These are phyloP conservation scores for Allobates femoralis DNA, from an alignment of 2,797 vertebrate species.

Conservation along the genomic window DNA sequence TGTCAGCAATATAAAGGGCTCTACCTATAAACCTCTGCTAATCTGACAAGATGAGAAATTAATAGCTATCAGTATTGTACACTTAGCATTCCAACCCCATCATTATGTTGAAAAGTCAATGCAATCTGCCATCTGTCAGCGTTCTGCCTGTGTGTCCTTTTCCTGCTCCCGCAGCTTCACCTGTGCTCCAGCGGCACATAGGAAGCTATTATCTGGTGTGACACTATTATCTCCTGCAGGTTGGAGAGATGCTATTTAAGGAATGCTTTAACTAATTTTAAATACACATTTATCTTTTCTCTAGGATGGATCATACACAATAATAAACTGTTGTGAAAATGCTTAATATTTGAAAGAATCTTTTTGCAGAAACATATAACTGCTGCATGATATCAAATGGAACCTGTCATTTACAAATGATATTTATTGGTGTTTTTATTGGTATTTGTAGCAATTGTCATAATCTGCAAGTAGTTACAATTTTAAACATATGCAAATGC, in stretches of 20 bases:
- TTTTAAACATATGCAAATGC: too few species aligned
- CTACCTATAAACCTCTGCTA: conserved; percentile 65
- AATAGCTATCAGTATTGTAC: conserved; percentile 63
- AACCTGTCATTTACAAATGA: too few species aligned
- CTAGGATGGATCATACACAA: conserved; percentile 4
- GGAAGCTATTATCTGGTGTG: conserved; percentile 28
- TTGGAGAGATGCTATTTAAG: conserved; percentile 55
- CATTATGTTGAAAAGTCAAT: conserved; percentile 52
- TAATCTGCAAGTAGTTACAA: too few species aligned
- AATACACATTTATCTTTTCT: conserved; percentile 16
- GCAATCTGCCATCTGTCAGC: conserved; percentile 65
- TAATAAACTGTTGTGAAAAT: background rate
- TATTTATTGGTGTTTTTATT: too few species aligned
- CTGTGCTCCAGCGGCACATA: conserved; percentile 63
- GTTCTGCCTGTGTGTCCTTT: conserved; percentile 32
- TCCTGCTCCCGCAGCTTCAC: conserved; percentile 54
- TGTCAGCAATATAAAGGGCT: conserved; percentile 60
- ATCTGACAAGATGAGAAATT: conserved; percentile 63
- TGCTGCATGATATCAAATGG: background rate
- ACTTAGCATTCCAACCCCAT: conserved; percentile 62
- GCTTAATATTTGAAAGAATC: background rate
- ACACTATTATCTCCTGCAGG: conserved; percentile 11
- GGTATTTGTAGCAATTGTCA: too few species aligned
- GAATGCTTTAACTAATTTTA: conserved; percentile 54
- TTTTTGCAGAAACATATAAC: background rate